Conservation (phyloP, 1,140 invertebrate species). For the Lasaia peninsularis region DNA sequence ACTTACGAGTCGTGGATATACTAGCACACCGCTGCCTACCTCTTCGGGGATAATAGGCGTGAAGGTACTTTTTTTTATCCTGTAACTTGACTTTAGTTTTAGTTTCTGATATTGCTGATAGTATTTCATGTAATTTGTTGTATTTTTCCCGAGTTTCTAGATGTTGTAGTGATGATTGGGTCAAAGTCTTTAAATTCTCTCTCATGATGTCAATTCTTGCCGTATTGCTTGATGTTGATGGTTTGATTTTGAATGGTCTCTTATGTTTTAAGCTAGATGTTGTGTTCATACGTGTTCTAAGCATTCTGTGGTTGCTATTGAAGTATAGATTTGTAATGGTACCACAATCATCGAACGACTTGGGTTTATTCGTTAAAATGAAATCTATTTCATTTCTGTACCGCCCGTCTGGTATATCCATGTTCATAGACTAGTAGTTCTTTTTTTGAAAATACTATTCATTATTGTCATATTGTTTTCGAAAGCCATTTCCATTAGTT, state of each 20-base stretch:
- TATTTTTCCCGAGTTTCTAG: constrained; percentile 9
- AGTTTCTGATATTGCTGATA: too few relatives aligned
- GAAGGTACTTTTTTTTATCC: neutral
- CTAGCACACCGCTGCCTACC: too few relatives aligned
- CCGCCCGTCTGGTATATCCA: constrained; percentile 17
- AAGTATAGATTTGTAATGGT: constrained; percentile 25
- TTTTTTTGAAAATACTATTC: constrained; percentile 18
- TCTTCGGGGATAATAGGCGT: too few relatives aligned
- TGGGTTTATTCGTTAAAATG: constrained; percentile 20
- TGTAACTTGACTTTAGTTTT: neutral
- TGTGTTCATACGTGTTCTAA: constrained; percentile 17
- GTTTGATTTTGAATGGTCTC: constrained; percentile 17
- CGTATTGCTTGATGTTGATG: neutral
- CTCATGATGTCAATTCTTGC: neutral
- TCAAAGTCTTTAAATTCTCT: constrained; percentile 1
- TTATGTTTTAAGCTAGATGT: neutral
- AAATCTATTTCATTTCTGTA: constrained; percentile 25
- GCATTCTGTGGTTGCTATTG: constrained; percentile 23
- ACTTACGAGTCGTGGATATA: too few relatives aligned
- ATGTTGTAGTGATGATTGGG: neutral
- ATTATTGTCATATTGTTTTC: constrained; percentile 20
- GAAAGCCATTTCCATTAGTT: constrained; percentile 14
- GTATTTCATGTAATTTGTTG: too few relatives aligned
- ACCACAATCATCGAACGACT: constrained; percentile 18
- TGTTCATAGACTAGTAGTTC: constrained; percentile 13